Evolutionary conservation across 2,888 invertebrate genomes (phyloP), one percentile per base, ranked within the genome.

Genomic region (Calliphora vomitoria): DNA sequence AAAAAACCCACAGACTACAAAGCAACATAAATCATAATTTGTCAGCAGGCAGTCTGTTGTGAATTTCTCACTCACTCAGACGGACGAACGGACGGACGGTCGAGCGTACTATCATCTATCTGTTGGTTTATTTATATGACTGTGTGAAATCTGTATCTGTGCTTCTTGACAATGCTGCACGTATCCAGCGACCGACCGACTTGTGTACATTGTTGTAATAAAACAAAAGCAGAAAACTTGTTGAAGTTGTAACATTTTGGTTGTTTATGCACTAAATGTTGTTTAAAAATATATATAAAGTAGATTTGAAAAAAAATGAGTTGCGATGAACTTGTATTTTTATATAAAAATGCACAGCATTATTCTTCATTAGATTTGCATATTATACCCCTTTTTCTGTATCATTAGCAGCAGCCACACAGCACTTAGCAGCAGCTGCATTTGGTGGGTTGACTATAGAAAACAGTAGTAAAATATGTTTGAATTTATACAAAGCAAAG

Each of bases 11-110:
- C 78, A 85, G 85, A 85, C 85, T 69, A 86, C 78, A 78, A 86
- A 86, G 72, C 66, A 62, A 60, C 47, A 86, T 86, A 86, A 86
- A 82, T 86, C 86, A 86, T 86, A 86, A 86, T 86, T 86, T 86
- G 82, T 86, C 86, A 86, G 82, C 82, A 82, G 82, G 82, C 81
- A 76, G 81, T 78, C 64, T 82, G 82, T 60, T 64, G 55, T 53
- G 62, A 69, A 80, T 71, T 80, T 71, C 60, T 69, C 60, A 71
- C 60, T 80, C 50, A 47, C 35, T 35, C 62, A 35, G 62, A 20
- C 20, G 11, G 66, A 66, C 41, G n/a, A 18, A 38, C 15, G n/a
- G 35, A 44, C 44, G 13, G 20, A 20, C 38, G 20, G 41, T 18
- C 20, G 5, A 18, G 18, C 47, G 18, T 15, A 41, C 53, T 5